phyloP scores from a whole-genome alignment of 2,113 vertebrate genomes.

The Neogobius melanostomus region DNA sequence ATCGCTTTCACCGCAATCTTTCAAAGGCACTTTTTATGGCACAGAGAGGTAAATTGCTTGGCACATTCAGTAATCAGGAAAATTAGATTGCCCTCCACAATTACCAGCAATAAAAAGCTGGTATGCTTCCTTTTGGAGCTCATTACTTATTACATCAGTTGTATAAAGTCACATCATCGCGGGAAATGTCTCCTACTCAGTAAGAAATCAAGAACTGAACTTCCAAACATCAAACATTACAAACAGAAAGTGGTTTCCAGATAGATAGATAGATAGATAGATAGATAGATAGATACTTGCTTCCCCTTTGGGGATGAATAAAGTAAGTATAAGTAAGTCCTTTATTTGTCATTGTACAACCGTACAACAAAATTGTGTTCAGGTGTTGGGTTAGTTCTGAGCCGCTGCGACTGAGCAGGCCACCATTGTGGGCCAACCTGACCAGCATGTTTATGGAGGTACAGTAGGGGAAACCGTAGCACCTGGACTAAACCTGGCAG shows the following conservation, averaged over 20 bases:
- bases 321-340: no score
- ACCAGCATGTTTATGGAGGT: no score
- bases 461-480: no score
- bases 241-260: background rate
- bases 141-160: conserved; percentile 31
- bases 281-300: no score
- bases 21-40: conserved; percentile 6
- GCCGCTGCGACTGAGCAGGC: no score
- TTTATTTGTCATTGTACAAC: no score
- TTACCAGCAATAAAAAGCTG: conserved; percentile 9
- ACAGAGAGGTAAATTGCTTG: conserved; percentile 13
- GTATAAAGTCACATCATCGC: conserved; percentile 41
- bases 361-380: no score
- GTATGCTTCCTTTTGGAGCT: conserved; percentile 10
- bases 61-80: conserved; percentile 9
- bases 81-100: background rate
- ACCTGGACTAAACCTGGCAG: no score
- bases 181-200: conserved; percentile 23
- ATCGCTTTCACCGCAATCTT: conserved; percentile 22
- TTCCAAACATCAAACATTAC: conserved; percentile 14
- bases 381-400: no score
- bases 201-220: conserved; percentile 46
- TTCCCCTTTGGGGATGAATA: no score
- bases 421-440: no score
- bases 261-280: no score